Base-by-base conservation (phyloP, 2,797 vertebrate genomes). In the Microcaecilia unicolor region DNA sequence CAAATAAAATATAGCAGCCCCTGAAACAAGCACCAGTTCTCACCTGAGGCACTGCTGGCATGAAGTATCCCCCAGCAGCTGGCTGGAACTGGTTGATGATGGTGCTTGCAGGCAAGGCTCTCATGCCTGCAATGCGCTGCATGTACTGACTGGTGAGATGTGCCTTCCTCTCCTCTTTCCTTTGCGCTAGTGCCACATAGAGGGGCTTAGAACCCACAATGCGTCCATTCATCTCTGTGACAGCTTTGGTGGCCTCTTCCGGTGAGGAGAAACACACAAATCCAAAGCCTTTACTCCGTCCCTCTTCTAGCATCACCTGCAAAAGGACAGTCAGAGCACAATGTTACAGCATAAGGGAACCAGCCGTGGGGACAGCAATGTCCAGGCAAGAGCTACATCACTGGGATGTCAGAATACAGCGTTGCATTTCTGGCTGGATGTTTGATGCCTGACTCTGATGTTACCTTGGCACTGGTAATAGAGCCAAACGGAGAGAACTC, bases 31-130 rank as follows among this genome's bases (percentile, higher is more conserved):
- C n/a, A n/a, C n/a, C n/a, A n/a, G n/a, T n/a, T n/a, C 72, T 54
- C 31, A 90, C 90, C 86, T 91, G 96, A 10, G 94, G 94, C 48
- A 98, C 90, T 19, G 95, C 91, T 20, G 95, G 93, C 87, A 99
- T 91, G 62, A 99, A 99, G 67, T 98, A 99, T 1, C 94, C 96
- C 0, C 92, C 88, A 11, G 85, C 38, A 16, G 92, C 75, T 28
- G 95, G 95, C 78, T 98, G 95, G 78, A 98, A 99, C 83, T 99
- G 96, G 51, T 95, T 98, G 52, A 99, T 88, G 71, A 98, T 96
- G 28, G 94, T 85, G 8, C 91, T 98, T 39, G 96, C 92, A 1
- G 95, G 95, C 78, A 99, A 74, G n/a, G 95, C 91, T 41, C 95
- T 86, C 96, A 98, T 98, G 22, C 96, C 96, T 4, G 95, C 92